Percentiles rank a stretch among this genome's conserved stretches.
Conservation (phyloP, 1,140 invertebrate genomes). For the Leptopilina boulardi region DNA sequence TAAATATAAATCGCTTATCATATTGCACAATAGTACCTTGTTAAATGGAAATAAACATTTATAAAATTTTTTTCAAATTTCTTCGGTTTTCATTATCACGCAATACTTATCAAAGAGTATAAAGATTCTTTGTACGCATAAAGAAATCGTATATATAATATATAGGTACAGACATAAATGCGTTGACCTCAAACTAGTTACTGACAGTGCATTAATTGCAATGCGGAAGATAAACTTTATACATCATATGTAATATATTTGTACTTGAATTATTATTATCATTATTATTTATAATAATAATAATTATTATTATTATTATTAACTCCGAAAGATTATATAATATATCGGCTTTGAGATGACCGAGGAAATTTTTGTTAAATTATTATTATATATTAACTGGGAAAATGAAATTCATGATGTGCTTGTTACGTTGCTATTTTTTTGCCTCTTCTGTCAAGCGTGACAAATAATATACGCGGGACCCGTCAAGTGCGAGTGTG, state of each 20-base stretch:
- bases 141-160: not conserved
- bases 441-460: constrained; percentile 9
- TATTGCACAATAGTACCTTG: not conserved
- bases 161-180: too few species aligned
- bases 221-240: not conserved
- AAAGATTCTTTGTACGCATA: not conserved
- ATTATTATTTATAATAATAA: too few species aligned
- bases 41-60: not conserved
- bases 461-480: not conserved
- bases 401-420: not conserved
- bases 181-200: not conserved
- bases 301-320: not conserved
- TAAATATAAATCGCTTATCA: too few species aligned
- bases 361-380: not conserved
- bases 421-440: not conserved
- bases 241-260: too few species aligned
- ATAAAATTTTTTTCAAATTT: not conserved
- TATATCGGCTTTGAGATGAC: not conserved
- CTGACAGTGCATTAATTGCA: not conserved
- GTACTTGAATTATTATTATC: not conserved
- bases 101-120: not conserved
- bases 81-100: not conserved
- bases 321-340: not conserved
- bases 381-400: not conserved
- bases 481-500: not conserved